These are phyloP conservation scores for Odontothrips loti DNA, from an alignment of 2,888 invertebrate species.

Conservation along the genomic window DNA sequence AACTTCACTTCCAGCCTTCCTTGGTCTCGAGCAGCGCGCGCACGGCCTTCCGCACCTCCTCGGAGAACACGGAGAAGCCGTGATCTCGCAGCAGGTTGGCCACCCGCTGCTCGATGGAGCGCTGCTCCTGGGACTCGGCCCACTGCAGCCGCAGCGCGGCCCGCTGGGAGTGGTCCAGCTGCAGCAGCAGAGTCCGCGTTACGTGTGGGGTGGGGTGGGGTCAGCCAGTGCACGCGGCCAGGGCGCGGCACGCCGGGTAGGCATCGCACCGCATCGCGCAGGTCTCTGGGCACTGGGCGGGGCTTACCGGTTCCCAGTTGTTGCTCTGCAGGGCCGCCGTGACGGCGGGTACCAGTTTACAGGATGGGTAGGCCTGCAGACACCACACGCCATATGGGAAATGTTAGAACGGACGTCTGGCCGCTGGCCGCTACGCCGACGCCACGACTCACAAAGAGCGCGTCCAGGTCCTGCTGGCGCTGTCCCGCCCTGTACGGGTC, in stretches of 20 bases:
- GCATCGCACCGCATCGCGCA: neutral
- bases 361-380: neutral
- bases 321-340: neutral
- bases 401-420: too few species aligned
- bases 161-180: neutral
- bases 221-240: neutral
- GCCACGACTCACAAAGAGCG: neutral
- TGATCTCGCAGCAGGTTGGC: neutral
- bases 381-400: neutral
- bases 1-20: neutral
- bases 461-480: neutral
- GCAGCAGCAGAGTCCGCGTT: neutral
- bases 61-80: neutral
- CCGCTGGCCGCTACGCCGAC: too few species aligned
- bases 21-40: neutral
- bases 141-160: neutral
- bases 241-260: neutral
- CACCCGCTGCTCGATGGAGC: neutral
- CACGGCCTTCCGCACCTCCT: constrained; percentile 1
- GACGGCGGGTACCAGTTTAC: neutral
- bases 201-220: neutral
- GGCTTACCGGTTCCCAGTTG: neutral
- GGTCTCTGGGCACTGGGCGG: neutral
- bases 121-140: neutral
- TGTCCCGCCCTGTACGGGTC: neutral